phyloP scores from a whole-genome alignment of 2,113 vertebrate genomes.

The Tylochromis polylepis region DNA sequence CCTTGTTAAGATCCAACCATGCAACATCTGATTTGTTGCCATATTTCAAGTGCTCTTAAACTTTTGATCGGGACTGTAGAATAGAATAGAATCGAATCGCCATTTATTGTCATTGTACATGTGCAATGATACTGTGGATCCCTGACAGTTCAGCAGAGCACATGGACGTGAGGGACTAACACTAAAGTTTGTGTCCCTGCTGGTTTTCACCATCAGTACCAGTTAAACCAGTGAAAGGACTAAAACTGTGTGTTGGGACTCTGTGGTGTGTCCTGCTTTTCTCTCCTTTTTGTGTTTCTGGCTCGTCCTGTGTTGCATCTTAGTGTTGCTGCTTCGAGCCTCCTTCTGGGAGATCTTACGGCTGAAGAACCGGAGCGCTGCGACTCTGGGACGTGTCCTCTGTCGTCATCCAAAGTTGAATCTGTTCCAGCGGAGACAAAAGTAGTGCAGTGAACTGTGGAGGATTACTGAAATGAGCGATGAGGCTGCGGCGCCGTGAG shows the following conservation, averaged over 20 bases:
- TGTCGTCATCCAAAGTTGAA: rapidly evolving
- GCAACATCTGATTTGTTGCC: too few species aligned
- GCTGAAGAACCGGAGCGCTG: neutral
- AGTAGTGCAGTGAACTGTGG: neutral
- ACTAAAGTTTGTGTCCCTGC: neutral
- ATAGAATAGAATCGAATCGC: neutral
- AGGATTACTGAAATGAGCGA: neutral
- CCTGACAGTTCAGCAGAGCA: neutral
- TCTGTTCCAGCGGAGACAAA: neutral
- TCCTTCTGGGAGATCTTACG: neutral
- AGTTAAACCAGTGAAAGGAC: too few species aligned
- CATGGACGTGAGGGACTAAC: neutral
- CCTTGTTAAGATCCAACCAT: too few species aligned
- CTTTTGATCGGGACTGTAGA: too few species aligned
- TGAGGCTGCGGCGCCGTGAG: neutral
- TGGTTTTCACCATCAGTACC: neutral
- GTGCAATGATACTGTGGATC: neutral
- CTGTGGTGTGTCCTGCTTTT: neutral
- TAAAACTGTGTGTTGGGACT: neutral
- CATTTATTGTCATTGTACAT: neutral
- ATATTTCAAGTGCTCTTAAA: too few species aligned
- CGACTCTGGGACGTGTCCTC: neutral
- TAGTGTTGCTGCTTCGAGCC: neutral
- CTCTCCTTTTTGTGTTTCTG: too few species aligned
- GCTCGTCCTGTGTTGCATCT: too few species aligned